phyloP scores from a whole-genome alignment of 2,888 invertebrate species.

The Villa cingulata region DNA sequence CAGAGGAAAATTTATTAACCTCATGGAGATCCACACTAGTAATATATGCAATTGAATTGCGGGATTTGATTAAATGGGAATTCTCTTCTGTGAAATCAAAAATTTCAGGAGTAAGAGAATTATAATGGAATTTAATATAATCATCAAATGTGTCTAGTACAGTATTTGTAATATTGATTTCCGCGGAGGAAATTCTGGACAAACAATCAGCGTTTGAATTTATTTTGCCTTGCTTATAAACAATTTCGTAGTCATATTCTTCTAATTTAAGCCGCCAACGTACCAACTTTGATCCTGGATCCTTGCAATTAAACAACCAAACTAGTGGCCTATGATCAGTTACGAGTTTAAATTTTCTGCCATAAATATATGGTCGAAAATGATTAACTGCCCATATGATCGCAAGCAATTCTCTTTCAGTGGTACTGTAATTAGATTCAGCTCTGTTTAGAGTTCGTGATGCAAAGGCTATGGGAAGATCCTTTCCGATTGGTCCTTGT shows the following conservation, averaged over 20 bases:
- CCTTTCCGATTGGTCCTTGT: neutral
- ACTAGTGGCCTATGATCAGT: conserved; percentile 21
- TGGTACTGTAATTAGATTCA: conserved; percentile 14
- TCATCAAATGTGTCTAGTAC: too few species aligned
- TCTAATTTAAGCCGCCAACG: conserved; percentile 20
- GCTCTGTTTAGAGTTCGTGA: conserved; percentile 16
- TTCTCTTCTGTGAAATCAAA: too few species aligned
- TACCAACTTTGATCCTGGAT: conserved; percentile 16
- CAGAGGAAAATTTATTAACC: too few species aligned
- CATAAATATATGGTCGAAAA: conserved; percentile 21
- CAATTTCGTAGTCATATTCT: conserved; percentile 20
- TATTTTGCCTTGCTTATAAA: conserved; percentile 16
- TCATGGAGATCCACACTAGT: too few species aligned
- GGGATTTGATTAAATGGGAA: too few species aligned
- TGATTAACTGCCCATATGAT: conserved; percentile 17
- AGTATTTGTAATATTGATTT: neutral
- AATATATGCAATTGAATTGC: too few species aligned
- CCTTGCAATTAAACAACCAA: conserved; percentile 16
- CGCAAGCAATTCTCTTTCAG: conserved; percentile 18
- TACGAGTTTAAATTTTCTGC: conserved; percentile 17
- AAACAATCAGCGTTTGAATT: conserved; percentile 23
- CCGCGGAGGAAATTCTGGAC: conserved; percentile 9
- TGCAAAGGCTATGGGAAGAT: conserved; percentile 17
- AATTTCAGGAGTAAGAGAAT: too few species aligned
- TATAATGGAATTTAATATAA: too few species aligned